These are phyloP conservation scores for Myxocyprinus asiaticus DNA, from an alignment of 2,113 vertebrate genomes.

Conservation along the genomic window DNA sequence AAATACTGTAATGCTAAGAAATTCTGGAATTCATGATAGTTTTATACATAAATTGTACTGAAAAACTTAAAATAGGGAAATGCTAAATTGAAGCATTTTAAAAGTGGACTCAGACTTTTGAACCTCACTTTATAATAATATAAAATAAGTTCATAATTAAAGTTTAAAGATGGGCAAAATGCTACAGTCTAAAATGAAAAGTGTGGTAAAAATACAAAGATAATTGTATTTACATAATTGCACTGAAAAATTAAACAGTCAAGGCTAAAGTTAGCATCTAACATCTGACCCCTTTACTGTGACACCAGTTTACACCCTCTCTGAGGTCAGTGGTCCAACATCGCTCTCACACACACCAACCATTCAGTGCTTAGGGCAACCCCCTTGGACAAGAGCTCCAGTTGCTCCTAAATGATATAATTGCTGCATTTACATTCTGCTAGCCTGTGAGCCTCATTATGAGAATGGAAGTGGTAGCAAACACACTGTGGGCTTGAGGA, in stretches of 20 bases:
- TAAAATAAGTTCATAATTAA: too few species aligned
- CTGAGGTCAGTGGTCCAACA: constrained; percentile 2
- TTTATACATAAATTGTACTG: too few species aligned
- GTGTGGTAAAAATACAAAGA: too few species aligned
- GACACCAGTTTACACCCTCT: neutral
- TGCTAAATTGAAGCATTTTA: too few species aligned
- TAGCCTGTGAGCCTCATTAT: constrained; percentile 35
- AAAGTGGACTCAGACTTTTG: too few species aligned
- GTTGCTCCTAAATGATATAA: neutral
- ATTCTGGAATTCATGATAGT: too few species aligned
- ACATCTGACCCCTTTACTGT: neutral
- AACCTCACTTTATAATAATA: neutral
- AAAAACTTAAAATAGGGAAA: too few species aligned
- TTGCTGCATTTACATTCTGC: constrained; percentile 34
- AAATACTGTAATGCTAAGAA: too few species aligned
- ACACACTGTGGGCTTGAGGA: neutral
- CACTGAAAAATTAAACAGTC: neutral
- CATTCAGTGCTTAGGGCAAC: neutral
- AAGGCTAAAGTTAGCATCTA: neutral
- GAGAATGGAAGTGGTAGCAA: neutral
- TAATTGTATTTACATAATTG: too few species aligned
- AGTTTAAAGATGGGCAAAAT: too few species aligned
- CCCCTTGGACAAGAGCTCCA: constrained; percentile 2
- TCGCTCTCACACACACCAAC: neutral
- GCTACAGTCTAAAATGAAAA: too few species aligned